Evolutionary conservation across 2,797 vertebrate species (phyloP).

Genomic region (Chromobotia macracanthus): DNA sequence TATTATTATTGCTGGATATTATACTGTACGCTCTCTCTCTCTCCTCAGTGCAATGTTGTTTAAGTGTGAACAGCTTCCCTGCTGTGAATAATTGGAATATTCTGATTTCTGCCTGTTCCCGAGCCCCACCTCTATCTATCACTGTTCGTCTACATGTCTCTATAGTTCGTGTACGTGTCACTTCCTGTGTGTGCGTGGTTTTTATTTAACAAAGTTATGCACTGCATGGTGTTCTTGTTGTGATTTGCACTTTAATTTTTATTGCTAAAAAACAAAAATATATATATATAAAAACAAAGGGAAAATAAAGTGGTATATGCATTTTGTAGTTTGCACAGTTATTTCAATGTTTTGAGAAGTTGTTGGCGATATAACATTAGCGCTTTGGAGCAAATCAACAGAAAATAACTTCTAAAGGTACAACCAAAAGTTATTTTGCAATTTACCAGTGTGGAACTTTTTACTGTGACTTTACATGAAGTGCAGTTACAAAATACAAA

Average conservation of each 20-base stretch:
- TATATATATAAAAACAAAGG: conserved; percentile 57
- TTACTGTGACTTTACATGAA: conserved; percentile 3
- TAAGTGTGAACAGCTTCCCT: conserved; percentile 21
- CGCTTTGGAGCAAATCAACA: background rate
- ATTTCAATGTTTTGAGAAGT: background rate
- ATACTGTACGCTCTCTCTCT: background rate
- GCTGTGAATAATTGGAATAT: conserved; percentile 5
- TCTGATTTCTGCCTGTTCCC: conserved; percentile 11
- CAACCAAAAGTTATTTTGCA: background rate
- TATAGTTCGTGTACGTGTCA: conserved; percentile 21
- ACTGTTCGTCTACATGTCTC: conserved; percentile 46
- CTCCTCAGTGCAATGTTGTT: conserved; percentile 57
- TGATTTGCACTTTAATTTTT: conserved; percentile 85
- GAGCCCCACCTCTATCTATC: conserved; percentile 41
- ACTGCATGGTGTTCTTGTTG: conserved; percentile 81
- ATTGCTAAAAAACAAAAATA: conserved; percentile 70
- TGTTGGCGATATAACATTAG: background rate
- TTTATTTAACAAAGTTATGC: conserved; percentile 70
- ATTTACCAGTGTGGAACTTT: background rate
- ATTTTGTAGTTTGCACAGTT: conserved; percentile 46
- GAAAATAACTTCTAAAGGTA: background rate
- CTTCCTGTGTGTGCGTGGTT: conserved; percentile 58
- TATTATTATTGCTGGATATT: background rate
- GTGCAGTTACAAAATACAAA: conserved; percentile 10
- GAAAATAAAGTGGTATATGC: conserved; percentile 52